These are phyloP conservation scores for Campopleginae sp. DNA, from an alignment of 2,888 invertebrate species.

Conservation along the genomic window DNA sequence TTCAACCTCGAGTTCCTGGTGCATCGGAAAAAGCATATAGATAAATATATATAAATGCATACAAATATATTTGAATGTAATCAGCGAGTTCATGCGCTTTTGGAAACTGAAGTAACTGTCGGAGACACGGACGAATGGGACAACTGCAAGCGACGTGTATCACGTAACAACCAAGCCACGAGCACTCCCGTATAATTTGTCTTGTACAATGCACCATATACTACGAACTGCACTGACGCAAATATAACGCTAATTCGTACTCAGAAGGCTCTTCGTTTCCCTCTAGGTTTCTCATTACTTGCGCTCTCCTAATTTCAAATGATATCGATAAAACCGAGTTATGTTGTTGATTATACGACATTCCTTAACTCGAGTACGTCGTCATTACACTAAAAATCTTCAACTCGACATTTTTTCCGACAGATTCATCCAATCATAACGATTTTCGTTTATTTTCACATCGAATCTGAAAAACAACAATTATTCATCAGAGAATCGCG, in stretches of 20 bases:
- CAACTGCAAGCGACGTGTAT: constrained; percentile 63
- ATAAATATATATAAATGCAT: constrained; percentile 13
- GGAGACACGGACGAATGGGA: constrained; percentile 62
- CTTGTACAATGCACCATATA: constrained; percentile 54
- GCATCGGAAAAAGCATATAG: neutral
- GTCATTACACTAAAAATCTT: neutral
- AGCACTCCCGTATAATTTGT: constrained; percentile 55
- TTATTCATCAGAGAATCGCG: no score
- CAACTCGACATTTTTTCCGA: neutral
- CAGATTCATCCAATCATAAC: neutral
- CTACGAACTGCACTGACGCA: constrained; percentile 39
- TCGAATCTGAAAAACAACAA: neutral
- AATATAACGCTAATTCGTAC: constrained; percentile 45
- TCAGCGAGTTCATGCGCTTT: constrained; percentile 48
- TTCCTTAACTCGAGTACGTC: neutral
- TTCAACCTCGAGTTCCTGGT: neutral
- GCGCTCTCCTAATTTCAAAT: constrained; percentile 47
- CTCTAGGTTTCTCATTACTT: neutral
- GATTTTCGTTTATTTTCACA: neutral
- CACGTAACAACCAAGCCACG: constrained; percentile 59
- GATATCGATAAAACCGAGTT: constrained; percentile 11
- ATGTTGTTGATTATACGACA: neutral
- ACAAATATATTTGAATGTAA: constrained; percentile 11
- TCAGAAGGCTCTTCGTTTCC: constrained; percentile 20
- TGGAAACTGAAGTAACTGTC: constrained; percentile 60